Conservation (phyloP, 2,888 invertebrate species). For the Saturnia japonica region DNA sequence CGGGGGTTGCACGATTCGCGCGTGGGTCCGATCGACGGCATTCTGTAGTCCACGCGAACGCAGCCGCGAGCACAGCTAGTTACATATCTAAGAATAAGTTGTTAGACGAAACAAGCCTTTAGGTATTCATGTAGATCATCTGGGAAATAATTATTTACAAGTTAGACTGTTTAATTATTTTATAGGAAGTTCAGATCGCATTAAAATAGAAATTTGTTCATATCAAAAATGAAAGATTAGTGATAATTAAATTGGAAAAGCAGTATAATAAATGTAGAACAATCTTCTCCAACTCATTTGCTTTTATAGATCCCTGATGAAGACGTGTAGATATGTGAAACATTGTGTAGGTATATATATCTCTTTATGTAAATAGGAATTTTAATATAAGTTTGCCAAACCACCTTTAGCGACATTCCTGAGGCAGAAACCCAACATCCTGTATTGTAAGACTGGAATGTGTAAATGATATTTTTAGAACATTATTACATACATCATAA, state of each 20-base stretch:
- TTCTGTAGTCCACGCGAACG: too few species aligned
- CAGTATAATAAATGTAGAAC: too few species aligned
- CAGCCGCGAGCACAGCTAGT: too few species aligned
- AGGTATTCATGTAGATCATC: too few species aligned
- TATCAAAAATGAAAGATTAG: too few species aligned
- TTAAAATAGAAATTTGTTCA: too few species aligned
- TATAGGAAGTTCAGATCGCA: neutral
- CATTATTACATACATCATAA: neutral
- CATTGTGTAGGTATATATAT: neutral
- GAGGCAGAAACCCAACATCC: neutral
- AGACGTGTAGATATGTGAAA: neutral
- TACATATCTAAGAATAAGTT: too few species aligned
- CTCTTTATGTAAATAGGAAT: neutral
- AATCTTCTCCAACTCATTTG: neutral
- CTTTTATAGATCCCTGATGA: neutral
- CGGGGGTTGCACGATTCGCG: too few species aligned
- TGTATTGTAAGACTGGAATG: neutral
- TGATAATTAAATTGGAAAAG: too few species aligned
- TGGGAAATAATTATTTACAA: too few species aligned
- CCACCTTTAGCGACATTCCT: constrained; percentile 4
- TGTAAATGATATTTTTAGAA: neutral
- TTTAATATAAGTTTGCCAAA: neutral
- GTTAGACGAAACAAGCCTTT: too few species aligned
- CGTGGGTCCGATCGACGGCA: too few species aligned
- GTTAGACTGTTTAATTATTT: neutral